Evolutionary conservation across 2,797 vertebrate species (phyloP).

Genomic region (Heliangelus exortis): DNA sequence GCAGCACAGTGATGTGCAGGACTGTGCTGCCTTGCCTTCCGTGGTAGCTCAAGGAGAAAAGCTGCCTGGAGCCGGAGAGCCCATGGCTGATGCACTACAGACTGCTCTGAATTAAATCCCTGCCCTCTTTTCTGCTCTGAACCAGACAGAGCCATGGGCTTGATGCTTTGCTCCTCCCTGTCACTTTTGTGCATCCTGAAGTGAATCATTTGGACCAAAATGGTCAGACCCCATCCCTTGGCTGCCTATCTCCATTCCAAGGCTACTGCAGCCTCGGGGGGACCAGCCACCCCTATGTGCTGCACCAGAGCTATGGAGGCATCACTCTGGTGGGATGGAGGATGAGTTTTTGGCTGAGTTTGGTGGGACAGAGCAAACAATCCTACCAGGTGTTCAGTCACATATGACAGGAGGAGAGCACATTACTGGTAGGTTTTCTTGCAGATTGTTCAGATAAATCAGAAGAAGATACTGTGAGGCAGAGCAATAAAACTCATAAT

Average conservation of each 20-base stretch:
- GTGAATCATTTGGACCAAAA: background rate
- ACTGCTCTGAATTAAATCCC: background rate
- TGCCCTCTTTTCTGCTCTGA: background rate
- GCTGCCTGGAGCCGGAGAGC: background rate
- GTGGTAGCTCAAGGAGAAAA: background rate
- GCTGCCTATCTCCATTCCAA: background rate
- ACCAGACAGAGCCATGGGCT: background rate
- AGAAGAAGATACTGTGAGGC: background rate
- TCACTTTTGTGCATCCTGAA: rapidly evolving
- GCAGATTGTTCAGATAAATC: background rate
- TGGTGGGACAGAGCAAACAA: rapidly evolving
- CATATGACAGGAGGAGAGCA: background rate
- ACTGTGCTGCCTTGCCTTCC: background rate
- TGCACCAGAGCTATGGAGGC: background rate
- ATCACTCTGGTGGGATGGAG: rapidly evolving
- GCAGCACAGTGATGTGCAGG: background rate
- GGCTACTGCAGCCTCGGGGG: background rate
- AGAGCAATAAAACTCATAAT: background rate
- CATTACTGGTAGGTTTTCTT: background rate
- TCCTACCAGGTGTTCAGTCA: background rate
- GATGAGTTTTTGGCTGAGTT: background rate
- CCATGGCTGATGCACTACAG: background rate
- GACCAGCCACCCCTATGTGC: background rate
- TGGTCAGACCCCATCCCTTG: background rate
- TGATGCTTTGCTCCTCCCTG: background rate